Base-by-base conservation (phyloP, 2,888 invertebrate species). In the Idaea aversata region DNA sequence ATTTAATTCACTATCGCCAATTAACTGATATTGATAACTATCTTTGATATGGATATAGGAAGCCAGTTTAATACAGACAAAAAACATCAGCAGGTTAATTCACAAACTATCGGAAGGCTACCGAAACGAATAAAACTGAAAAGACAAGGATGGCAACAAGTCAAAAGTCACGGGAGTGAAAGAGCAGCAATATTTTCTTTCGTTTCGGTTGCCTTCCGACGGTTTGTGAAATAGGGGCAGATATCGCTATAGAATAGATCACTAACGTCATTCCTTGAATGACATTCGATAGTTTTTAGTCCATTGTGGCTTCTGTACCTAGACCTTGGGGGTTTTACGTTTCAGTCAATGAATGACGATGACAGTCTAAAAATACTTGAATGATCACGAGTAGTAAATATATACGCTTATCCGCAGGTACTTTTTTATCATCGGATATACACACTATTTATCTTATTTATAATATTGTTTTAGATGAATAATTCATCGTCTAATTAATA, bases 291-390 rank as follows among this genome's bases (percentile, higher is more conserved):
- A 70, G 68, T 68, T 68, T 47, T 47, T 47, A 10, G 47, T 47
- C 47, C 47, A 47, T 47, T 47, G 47, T 47, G 47, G 47, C 47
- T 47, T 47, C 47, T 47, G 13, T 47, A 13, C 47, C 47, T 47
- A 47, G 86, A 83, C 92, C 92, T 92, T 93, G 91, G 89, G 85
- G 87, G 87, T 90, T 91, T 87, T 79, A 84, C 88, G 80, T 65
- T 69, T 61, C 63, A 47, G 47, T 47, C 47, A 13, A 47, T 47
- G 47, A 47, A 13, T 47, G 47, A 47, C 47, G 47, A 47, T 47
- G 47, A 47, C 10, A 10, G 13, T 47, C 47, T 47, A 47, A 47
- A 47, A 47, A 47, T 47, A 47, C 47, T 13, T 47, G 47, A 47
- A 47, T 47, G 47, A 47, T 47, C 47, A 13, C 47, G 7, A 47